Percentiles rank a stretch among this genome's conserved stretches.
phyloP scores from a whole-genome alignment of 2,113 vertebrate genomes.

The Dolichallabes microphthalmus region DNA sequence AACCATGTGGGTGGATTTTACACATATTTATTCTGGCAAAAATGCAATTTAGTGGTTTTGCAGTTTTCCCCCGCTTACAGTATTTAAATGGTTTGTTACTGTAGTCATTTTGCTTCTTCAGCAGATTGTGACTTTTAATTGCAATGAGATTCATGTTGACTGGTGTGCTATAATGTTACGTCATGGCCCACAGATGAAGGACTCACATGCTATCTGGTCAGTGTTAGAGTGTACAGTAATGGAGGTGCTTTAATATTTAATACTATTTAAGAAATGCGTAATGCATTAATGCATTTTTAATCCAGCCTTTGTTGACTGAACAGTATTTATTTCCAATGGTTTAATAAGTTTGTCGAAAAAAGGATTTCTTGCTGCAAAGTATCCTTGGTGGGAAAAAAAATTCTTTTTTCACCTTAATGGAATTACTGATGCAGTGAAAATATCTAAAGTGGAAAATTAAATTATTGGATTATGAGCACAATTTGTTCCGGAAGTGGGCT shows the following conservation, averaged over 20 bases:
- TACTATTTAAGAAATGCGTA: slow-evolving; percentile 22
- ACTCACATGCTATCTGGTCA: slow-evolving; percentile 2
- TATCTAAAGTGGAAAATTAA: slow-evolving; percentile 11
- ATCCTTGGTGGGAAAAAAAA: slow-evolving; percentile 17
- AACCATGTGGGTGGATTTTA: slow-evolving; percentile 51
- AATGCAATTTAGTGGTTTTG: slow-evolving; percentile 15
- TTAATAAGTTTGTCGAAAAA: slow-evolving; percentile 57
- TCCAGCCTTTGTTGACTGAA: slow-evolving; percentile 41
- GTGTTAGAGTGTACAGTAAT: slow-evolving; percentile 1
- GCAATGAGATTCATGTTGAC: background rate
- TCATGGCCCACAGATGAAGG: slow-evolving; percentile 18
- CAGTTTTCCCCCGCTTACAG: background rate
- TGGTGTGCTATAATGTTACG: slow-evolving; percentile 3
- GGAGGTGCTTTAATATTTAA: slow-evolving; percentile 12
- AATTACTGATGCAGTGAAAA: slow-evolving; percentile 40
- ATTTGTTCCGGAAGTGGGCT: too few species aligned
- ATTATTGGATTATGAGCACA: too few species aligned
- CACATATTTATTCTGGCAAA: slow-evolving; percentile 39
- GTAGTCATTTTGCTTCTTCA: slow-evolving; percentile 34
- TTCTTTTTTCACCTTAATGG: slow-evolving; percentile 18
- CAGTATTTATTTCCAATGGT: slow-evolving; percentile 22
- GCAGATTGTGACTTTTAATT: slow-evolving; percentile 15
- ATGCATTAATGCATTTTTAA: background rate
- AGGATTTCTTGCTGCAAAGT: too few species aligned
- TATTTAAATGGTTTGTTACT: slow-evolving; percentile 20